These are phyloP conservation scores for Allacma fusca DNA, from an alignment of 2,888 invertebrate species.

Conservation along the genomic window DNA sequence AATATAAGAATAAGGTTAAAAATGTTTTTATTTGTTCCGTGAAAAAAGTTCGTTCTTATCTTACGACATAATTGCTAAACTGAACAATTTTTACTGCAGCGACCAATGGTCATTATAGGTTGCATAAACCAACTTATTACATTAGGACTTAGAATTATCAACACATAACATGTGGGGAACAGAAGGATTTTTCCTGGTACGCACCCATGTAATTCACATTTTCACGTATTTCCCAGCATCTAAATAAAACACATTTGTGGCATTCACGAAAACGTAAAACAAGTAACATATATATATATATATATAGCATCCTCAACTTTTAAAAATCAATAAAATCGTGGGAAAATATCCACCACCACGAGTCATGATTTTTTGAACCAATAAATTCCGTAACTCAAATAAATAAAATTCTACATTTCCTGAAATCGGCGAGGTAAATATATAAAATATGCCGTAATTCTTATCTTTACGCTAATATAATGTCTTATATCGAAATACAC, in stretches of 20 bases:
- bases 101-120: neutral
- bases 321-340: neutral
- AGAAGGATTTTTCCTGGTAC: too few relatives aligned
- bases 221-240: neutral
- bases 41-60: neutral
- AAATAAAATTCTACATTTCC: constrained; percentile 22
- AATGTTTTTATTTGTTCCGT: neutral
- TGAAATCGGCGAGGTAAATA: constrained; percentile 7
- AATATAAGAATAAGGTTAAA: too few relatives aligned
- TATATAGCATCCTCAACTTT: neutral
- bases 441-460: constrained; percentile 5
- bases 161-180: too few relatives aligned
- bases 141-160: too few relatives aligned
- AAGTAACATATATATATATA: neutral
- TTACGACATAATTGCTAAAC: neutral
- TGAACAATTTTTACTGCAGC: too few relatives aligned
- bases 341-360: neutral
- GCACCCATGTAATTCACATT: too few relatives aligned
- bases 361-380: neutral
- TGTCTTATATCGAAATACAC: neutral
- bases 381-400: constrained; percentile 1
- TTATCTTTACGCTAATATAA: neutral
- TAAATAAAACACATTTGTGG: neutral
- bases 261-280: neutral
- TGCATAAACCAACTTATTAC: neutral